Evolutionary conservation across 2,797 vertebrate species (phyloP).

Genomic region (Malacoctenus gilli): DNA sequence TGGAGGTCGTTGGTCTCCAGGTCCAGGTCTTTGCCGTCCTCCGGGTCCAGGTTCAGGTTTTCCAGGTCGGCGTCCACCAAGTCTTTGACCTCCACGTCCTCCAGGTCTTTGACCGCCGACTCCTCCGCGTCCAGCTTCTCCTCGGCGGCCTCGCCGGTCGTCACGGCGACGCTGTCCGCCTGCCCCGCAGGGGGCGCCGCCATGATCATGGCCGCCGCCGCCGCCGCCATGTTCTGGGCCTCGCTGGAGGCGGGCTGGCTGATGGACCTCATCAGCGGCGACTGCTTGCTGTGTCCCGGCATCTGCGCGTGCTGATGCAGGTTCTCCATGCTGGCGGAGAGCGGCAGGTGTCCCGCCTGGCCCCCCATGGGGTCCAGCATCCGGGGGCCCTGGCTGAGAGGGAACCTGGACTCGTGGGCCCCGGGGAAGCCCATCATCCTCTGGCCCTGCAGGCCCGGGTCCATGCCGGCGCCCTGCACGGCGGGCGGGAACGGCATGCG

Average conservation of each 20-base stretch:
- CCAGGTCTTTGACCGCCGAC: conserved; percentile 95
- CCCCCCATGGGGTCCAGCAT: conserved; percentile 81
- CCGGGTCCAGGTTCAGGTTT: conserved; percentile 95
- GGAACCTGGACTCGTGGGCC: conserved; percentile 81
- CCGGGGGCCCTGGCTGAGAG: conserved; percentile 80
- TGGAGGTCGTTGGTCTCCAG: conserved; percentile 97
- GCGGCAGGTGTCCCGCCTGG: conserved; percentile 78
- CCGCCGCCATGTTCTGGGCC: conserved; percentile 78
- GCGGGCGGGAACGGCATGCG: conserved; percentile 83
- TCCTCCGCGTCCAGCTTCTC: conserved; percentile 95
- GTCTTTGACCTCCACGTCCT: conserved; percentile 97
- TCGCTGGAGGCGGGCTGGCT: conserved; percentile 86
- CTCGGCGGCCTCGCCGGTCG: conserved; percentile 79
- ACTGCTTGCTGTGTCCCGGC: conserved; percentile 76
- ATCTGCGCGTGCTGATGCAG: conserved; percentile 84
- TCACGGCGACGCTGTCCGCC: conserved; percentile 60
- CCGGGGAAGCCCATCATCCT: conserved; percentile 82
- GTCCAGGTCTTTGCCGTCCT: conserved; percentile 96
- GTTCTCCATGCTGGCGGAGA: conserved; percentile 87
- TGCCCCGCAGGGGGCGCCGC: conserved; percentile 76
- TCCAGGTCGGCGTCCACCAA: conserved; percentile 97
- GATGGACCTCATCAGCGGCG: conserved; percentile 85
- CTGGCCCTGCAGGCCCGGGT: conserved; percentile 80
- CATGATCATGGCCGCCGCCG: conserved; percentile 77
- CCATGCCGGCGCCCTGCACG: conserved; percentile 79